A percentile compares a stretch with the other conserved stretches of the same genome.
Conservation (phyloP, 2,113 vertebrate genomes). For the Erinaceus europaeus region DNA sequence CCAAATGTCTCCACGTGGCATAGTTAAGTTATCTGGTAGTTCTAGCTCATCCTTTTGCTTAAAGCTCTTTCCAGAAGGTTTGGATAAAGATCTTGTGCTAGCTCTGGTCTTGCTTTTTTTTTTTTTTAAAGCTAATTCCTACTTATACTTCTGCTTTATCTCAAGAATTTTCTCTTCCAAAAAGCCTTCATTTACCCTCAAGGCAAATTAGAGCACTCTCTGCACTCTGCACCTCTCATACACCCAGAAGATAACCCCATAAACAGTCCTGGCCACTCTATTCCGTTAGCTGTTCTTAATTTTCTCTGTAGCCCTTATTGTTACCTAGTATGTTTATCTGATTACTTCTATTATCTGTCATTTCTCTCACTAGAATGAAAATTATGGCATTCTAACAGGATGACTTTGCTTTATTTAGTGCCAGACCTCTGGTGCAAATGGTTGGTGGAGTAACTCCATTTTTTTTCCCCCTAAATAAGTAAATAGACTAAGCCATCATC, state of each 20-base stretch:
- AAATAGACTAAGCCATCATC: background rate
- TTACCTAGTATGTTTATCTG: background rate
- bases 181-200: background rate
- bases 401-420: background rate
- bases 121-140: background rate
- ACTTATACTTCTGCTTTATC: background rate
- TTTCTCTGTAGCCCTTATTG: background rate
- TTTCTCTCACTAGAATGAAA: background rate
- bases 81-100: background rate
- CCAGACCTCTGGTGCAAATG: background rate
- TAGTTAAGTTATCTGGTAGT: background rate
- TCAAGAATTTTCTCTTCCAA: background rate
- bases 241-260: background rate
- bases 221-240: background rate
- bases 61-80: background rate
- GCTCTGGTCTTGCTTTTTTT: no score
- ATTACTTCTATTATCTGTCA: background rate
- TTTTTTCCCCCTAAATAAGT: background rate
- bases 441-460: background rate
- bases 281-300: background rate
- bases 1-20: rapidly evolving
- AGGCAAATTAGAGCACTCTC: background rate
- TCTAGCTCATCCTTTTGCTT: background rate
- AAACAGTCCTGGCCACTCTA: background rate
- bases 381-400: background rate